A percentile compares a stretch with the other conserved stretches of the same genome.
Evolutionary conservation across 2,113 vertebrate genomes (phyloP).

Genomic region (Microcebus ravelobensis): DNA sequence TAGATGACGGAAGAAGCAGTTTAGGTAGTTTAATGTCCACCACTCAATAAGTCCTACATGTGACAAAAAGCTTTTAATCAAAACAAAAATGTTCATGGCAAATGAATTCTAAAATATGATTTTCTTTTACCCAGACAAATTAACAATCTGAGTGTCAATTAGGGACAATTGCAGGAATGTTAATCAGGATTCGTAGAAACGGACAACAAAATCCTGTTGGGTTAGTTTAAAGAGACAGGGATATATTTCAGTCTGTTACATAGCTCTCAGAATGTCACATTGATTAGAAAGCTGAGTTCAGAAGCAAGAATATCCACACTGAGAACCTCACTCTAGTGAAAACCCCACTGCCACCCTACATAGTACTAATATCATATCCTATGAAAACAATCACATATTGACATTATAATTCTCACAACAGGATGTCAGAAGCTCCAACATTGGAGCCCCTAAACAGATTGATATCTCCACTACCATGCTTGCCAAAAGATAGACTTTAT

Average conservation of each 20-base stretch:
- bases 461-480: background rate
- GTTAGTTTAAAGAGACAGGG: background rate
- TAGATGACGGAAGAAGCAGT: background rate
- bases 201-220: background rate
- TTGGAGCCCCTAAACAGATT: background rate
- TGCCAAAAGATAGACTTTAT: background rate
- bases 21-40: background rate
- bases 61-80: background rate
- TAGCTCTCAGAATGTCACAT: background rate
- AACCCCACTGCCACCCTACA: accelerated
- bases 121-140: background rate
- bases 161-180: background rate
- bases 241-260: background rate
- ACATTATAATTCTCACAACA: background rate
- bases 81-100: background rate
- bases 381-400: background rate
- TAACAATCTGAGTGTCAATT: background rate
- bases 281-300: background rate
- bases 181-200: background rate
- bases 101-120: background rate
- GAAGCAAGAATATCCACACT: background rate
- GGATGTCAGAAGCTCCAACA: background rate
- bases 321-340: background rate
- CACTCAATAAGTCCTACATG: background rate
- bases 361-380: background rate